These are phyloP conservation scores for Macquaria ambigua DNA, from an alignment of 2,113 vertebrate genomes.

Conservation along the genomic window DNA sequence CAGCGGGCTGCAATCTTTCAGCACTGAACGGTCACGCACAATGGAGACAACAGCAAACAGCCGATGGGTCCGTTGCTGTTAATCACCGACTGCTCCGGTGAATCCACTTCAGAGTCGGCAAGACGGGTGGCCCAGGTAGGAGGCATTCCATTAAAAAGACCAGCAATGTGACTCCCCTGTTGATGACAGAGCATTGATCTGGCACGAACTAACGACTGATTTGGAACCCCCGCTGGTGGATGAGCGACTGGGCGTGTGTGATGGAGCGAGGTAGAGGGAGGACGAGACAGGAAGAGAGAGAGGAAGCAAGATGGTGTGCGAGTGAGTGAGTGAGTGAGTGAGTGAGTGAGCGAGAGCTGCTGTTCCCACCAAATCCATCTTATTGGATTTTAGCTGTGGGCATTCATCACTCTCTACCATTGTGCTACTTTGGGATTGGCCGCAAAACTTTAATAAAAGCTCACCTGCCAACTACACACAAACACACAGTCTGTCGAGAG, in stretches of 20 bases:
- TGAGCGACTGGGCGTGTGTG: constrained; percentile 21
- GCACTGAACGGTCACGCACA: neutral
- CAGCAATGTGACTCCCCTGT: constrained; percentile 50
- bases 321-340: neutral
- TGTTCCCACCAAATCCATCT: constrained; percentile 68
- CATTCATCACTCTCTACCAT: constrained; percentile 78
- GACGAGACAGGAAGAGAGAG: neutral
- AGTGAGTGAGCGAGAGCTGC: constrained; percentile 19
- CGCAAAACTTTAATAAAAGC: constrained; percentile 79
- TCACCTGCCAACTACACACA: constrained; percentile 45
- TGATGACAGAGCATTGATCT: constrained; percentile 69
- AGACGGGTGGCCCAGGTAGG: constrained; percentile 58
- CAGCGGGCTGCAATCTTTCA: constrained; percentile 14
- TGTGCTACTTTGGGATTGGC: constrained; percentile 63
- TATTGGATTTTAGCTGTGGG: constrained; percentile 80
- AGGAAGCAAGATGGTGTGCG: neutral
- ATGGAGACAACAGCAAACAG: constrained; percentile 30
- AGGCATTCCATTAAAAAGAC: constrained; percentile 56
- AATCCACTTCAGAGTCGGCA: constrained; percentile 38
- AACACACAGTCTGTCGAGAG: constrained; percentile 5
- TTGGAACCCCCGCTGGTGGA: constrained; percentile 45
- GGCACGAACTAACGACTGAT: constrained; percentile 50
- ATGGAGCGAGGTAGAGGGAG: constrained; percentile 8
- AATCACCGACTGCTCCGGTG: constrained; percentile 21
- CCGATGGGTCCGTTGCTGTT: constrained; percentile 24